Conservation (phyloP, 2,797 vertebrate genomes). For the Brachyalestes nurse region DNA sequence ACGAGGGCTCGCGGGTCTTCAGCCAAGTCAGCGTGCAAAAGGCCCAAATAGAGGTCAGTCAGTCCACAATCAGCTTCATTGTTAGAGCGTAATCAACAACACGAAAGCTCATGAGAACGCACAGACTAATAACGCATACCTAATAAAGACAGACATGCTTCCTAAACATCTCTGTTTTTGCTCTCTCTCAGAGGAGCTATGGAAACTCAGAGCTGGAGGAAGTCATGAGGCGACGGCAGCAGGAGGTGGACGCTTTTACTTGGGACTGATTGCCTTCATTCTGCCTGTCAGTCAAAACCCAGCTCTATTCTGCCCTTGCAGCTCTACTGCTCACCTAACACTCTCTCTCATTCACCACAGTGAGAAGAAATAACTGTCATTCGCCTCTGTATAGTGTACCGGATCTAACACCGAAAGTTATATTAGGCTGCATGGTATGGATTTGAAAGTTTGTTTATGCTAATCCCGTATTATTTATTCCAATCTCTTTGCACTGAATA, state of each 20-base stretch:
- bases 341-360: slow-evolving; percentile 44
- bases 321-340: slow-evolving; percentile 26
- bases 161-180: slow-evolving; percentile 6
- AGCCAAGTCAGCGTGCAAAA: slow-evolving; percentile 86
- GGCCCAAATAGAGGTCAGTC: slow-evolving; percentile 80
- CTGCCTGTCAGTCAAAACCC: slow-evolving; percentile 40
- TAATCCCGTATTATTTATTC: slow-evolving; percentile 6
- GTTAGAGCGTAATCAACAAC: slow-evolving; percentile 1
- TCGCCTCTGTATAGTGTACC: neutral
- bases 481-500: slow-evolving; percentile 10
- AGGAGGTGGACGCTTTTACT: slow-evolving; percentile 69
- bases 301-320: slow-evolving; percentile 43
- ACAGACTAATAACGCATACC: neutral
- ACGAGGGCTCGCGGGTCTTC: slow-evolving; percentile 83
- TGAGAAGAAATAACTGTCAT: slow-evolving; percentile 43
- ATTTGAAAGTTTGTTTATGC: slow-evolving; percentile 7
- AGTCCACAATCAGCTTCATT: neutral
- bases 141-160: neutral
- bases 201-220: slow-evolving; percentile 81
- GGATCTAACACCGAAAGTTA: neutral
- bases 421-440: neutral
- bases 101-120: neutral
- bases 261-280: slow-evolving; percentile 65
- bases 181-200: slow-evolving; percentile 73
- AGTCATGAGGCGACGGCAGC: slow-evolving; percentile 81